Conservation (phyloP, 1,140 invertebrate genomes). For the Adelges cooleyi region DNA sequence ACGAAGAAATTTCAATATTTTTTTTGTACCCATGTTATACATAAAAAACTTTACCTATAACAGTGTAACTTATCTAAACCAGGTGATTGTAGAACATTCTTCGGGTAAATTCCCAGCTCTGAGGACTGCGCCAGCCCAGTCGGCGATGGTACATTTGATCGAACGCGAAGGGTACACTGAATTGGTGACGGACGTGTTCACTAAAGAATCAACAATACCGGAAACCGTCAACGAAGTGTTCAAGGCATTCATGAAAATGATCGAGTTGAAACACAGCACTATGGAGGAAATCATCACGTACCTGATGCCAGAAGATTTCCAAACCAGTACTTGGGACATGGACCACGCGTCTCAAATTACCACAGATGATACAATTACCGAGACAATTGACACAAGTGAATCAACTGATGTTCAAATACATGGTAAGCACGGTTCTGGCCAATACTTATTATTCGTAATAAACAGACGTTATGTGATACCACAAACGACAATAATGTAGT, state of each 20-base stretch:
- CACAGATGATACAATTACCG: slow-evolving; percentile 30
- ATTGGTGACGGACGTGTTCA: slow-evolving; percentile 63
- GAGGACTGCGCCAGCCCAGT: slow-evolving; percentile 62
- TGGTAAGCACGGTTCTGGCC: not conserved
- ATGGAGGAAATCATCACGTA: slow-evolving; percentile 72
- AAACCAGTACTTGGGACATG: slow-evolving; percentile 58
- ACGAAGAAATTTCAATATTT: too few species aligned
- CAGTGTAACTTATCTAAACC: too few species aligned
- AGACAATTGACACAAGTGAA: not conserved
- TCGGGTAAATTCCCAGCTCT: slow-evolving; percentile 65
- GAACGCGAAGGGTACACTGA: slow-evolving; percentile 66
- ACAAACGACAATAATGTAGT: too few species aligned
- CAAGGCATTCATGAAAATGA: slow-evolving; percentile 70
- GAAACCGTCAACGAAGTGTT: slow-evolving; percentile 67
- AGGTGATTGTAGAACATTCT: slow-evolving; percentile 44
- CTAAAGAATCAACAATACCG: slow-evolving; percentile 58
- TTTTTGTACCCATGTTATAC: too few species aligned
- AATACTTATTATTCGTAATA: too few species aligned
- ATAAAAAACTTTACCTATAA: too few species aligned
- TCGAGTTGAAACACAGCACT: slow-evolving; percentile 61
- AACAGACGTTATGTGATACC: too few species aligned
- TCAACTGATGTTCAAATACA: not conserved
- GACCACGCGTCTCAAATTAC: slow-evolving; percentile 49
- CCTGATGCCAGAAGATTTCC: slow-evolving; percentile 69
- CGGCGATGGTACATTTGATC: slow-evolving; percentile 65